Conservation (phyloP, 1,140 invertebrate species). For the Drosophila chauvacae region DNA sequence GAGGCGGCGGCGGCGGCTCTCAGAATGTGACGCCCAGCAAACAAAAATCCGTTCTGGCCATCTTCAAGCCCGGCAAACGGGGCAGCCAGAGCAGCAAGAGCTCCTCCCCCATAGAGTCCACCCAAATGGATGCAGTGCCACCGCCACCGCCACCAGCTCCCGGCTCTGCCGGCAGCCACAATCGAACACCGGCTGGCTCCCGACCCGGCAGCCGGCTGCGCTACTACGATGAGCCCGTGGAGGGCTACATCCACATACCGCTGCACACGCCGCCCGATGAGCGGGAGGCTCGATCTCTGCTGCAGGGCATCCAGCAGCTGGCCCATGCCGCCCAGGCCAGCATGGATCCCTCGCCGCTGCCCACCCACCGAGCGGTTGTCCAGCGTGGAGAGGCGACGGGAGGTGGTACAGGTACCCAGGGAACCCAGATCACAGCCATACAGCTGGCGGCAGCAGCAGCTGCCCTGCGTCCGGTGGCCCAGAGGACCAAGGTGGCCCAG, state of each 20-base stretch:
- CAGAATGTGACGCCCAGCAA: constrained; percentile 86
- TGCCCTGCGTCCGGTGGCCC: constrained; percentile 62
- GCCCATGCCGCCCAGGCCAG: constrained; percentile 55
- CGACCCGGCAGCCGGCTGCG: constrained; percentile 81
- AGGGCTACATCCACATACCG: constrained; percentile 87
- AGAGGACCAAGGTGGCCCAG: constrained; percentile 49
- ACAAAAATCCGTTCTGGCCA: constrained; percentile 87
- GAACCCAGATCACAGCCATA: constrained; percentile 59
- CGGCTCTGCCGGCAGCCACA: constrained; percentile 41
- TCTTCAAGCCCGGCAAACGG: constrained; percentile 86
- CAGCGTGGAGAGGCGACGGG: neutral
- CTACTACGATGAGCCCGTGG: constrained; percentile 87
- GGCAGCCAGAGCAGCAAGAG: constrained; percentile 79
- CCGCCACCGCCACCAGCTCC: constrained; percentile 61
- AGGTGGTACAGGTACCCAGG: neutral
- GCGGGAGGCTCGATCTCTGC: constrained; percentile 80
- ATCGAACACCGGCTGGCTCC: constrained; percentile 60
- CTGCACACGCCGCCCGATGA: constrained; percentile 89
- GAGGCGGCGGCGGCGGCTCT: constrained; percentile 39
- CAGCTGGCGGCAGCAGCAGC: constrained; percentile 66
- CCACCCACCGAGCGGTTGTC: constrained; percentile 20
- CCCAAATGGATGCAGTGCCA: constrained; percentile 34
- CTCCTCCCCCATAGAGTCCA: constrained; percentile 78
- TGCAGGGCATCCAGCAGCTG: constrained; percentile 72
- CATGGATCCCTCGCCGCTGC: constrained; percentile 57